phyloP scores from a whole-genome alignment of 2,888 invertebrate species.

The Conops quadrifasciatus region DNA sequence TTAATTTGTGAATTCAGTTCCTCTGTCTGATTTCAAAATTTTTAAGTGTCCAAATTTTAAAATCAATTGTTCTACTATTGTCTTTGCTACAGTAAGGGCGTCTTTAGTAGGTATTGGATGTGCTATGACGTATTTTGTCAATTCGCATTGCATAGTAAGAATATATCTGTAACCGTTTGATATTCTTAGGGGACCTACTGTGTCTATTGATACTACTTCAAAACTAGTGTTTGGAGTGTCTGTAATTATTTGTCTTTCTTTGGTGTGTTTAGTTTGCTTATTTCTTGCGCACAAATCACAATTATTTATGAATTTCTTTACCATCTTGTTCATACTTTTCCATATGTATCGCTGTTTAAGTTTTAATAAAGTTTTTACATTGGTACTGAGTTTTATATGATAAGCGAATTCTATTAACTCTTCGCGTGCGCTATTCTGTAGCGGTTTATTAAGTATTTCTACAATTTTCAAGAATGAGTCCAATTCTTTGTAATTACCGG shows the following conservation, averaged over 20 bases:
- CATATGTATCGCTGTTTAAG: slow-evolving; percentile 36
- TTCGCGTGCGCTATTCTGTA: too few species aligned
- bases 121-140: not conserved
- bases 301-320: slow-evolving; percentile 35
- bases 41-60: slow-evolving; percentile 1
- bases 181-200: slow-evolving; percentile 13
- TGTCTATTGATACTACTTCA: slow-evolving; percentile 34
- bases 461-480: slow-evolving; percentile 2
- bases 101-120: not conserved
- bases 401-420: too few species aligned
- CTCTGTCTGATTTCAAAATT: not conserved
- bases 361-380: slow-evolving; percentile 20
- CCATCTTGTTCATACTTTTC: slow-evolving; percentile 39
- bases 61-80: slow-evolving; percentile 7
- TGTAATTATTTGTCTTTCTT: slow-evolving; percentile 35
- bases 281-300: slow-evolving; percentile 36
- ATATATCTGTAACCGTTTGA: slow-evolving; percentile 7
- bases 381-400: too few species aligned
- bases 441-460: not conserved
- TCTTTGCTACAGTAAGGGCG: not conserved
- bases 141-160: not conserved
- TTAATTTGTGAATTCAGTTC: too few species aligned
- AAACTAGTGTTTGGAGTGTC: slow-evolving; percentile 37
- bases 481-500: slow-evolving; percentile 6
- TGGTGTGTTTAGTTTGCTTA: slow-evolving; percentile 36